Percentiles rank a stretch among this genome's conserved stretches.
These are phyloP conservation scores for Apeira syringaria DNA, from an alignment of 2,888 invertebrate species.

Conservation along the genomic window DNA sequence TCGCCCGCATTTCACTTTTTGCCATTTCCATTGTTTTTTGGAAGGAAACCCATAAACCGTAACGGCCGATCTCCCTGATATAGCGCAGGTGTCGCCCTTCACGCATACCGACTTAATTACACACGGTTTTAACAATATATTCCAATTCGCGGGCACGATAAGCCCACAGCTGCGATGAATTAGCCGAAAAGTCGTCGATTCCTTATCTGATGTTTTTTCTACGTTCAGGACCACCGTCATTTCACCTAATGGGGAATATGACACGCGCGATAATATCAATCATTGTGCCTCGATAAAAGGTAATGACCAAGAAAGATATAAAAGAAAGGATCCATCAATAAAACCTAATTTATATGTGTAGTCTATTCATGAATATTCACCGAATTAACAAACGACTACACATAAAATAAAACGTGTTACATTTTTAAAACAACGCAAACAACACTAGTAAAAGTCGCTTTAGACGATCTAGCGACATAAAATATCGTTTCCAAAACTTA, in stretches of 20 bases:
- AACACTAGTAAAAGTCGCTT: conserved; percentile 56
- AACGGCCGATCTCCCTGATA: conserved; percentile 73
- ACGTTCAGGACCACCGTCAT: conserved; percentile 44
- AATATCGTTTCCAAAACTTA: conserved; percentile 66
- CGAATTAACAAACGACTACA: conserved; percentile 26
- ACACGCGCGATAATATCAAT: conserved; percentile 45
- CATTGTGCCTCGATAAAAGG: conserved; percentile 25
- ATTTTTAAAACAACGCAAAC: conserved; percentile 46
- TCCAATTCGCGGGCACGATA: conserved; percentile 66
- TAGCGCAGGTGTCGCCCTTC: conserved; percentile 76
- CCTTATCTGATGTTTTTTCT: conserved; percentile 46
- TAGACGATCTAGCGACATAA: conserved; percentile 59
- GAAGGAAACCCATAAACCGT: conserved; percentile 72
- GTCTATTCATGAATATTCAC: conserved; percentile 30
- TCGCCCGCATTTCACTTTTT: conserved; percentile 75
- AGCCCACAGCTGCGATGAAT: conserved; percentile 67
- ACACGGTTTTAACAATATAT: conserved; percentile 67
- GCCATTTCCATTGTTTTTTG: conserved; percentile 79
- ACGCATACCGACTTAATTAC: conserved; percentile 77
- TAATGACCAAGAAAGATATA: conserved; percentile 22
- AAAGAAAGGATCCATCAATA: conserved; percentile 29
- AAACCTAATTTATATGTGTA: conserved; percentile 23
- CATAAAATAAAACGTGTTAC: conserved; percentile 33
- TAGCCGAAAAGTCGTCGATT: conserved; percentile 55
- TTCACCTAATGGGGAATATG: conserved; percentile 35